Evolutionary conservation across 2,888 invertebrate species (phyloP), one percentile per base, ranked within the genome.

Genomic region (Nebria brevicollis): DNA sequence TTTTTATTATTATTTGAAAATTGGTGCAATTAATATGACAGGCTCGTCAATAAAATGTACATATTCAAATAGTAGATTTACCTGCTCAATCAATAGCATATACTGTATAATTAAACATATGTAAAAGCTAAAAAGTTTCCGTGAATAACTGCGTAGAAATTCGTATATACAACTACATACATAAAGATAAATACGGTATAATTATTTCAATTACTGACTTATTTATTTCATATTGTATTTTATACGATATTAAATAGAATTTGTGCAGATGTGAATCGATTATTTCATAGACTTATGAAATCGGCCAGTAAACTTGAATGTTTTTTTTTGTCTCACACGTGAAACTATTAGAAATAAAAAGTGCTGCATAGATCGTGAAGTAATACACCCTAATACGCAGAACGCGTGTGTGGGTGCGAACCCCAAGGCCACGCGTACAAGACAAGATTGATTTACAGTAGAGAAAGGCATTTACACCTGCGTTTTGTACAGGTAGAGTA

Each of bases 381-480:
- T 70, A 70, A 66, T 66, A 66, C 66, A 70, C 70, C 70, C 70
- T 70, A 70, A 73, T 73, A 73, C 42, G 43, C 41, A 72, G 34
- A 72, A 72, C 11, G 72, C 64, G 72, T 72, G 77, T 34, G 77
- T 77, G 77, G 77, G 72, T 72, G 72, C 64, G 34, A 43, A 77
- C 66, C 79, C 79, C 79, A 79, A 79, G 79, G 79, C 73, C 73
- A 34, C 25, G 25, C 68, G 20, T 25, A 54, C 54, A 54, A 54
- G 54, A 54, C 68, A 54, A 66, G 73, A 79, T 68, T 66, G 41
- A 73, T 73, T 66, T 74, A 79, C 79, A 79, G 79, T 75, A 75
- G 79, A 79, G 79, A 79, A 79, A 79, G 79, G 79, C 41, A 65
- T 65, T 41, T 74, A 79, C 79, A 79, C 79, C 73, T 78, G 78